Conservation (phyloP, 2,113 vertebrate species). For the Poeciliopsis prolifica region DNA sequence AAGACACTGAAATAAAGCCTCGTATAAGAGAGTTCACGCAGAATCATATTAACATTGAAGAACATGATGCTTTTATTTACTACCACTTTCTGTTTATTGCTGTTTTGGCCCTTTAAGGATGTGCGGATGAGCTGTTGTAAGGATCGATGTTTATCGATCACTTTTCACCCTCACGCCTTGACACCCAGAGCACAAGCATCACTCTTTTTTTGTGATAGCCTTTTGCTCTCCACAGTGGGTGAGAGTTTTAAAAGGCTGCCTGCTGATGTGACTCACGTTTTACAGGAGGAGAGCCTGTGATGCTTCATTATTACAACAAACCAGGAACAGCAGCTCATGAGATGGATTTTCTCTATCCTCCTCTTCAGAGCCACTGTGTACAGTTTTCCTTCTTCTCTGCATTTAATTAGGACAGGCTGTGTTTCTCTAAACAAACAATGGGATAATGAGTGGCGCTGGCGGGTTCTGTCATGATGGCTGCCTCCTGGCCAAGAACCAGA, state of each 20-base stretch:
- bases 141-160: slow-evolving; percentile 47
- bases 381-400: slow-evolving; percentile 63
- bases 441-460: slow-evolving; percentile 70
- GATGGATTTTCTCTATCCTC: slow-evolving; percentile 48
- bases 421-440: slow-evolving; percentile 70
- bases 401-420: slow-evolving; percentile 75
- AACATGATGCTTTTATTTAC: slow-evolving; percentile 27
- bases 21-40: slow-evolving; percentile 9
- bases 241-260: slow-evolving; percentile 48
- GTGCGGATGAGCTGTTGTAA: slow-evolving; percentile 24
- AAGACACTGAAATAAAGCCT: slow-evolving; percentile 25
- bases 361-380: slow-evolving; percentile 56
- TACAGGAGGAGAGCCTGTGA: slow-evolving; percentile 49
- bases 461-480: slow-evolving; percentile 40
- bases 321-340: slow-evolving; percentile 51
- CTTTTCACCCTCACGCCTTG: slow-evolving; percentile 40
- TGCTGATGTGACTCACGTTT: slow-evolving; percentile 39
- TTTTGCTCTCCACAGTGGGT: slow-evolving; percentile 31
- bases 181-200: slow-evolving; percentile 42
- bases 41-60: slow-evolving; percentile 11
- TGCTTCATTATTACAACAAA: slow-evolving; percentile 71
- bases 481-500: slow-evolving; percentile 49
- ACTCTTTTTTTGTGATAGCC: slow-evolving; percentile 32
- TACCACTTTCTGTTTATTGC: slow-evolving; percentile 16
- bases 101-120: slow-evolving; percentile 23